Evolutionary conservation across 2,888 invertebrate genomes (phyloP).

Genomic region (Vesta saturnalis): DNA sequence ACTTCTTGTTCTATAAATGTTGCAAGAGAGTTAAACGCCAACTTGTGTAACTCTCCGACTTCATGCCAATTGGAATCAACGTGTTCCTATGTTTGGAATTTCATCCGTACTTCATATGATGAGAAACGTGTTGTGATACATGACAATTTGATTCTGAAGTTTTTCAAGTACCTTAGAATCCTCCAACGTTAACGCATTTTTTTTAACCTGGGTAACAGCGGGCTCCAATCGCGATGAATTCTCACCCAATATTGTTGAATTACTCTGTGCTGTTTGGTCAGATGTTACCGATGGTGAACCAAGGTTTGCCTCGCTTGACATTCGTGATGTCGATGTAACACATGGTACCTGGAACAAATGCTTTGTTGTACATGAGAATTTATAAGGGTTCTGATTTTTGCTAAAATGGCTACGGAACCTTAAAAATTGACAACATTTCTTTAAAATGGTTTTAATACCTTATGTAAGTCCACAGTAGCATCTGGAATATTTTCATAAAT

Average conservation of each 20-base stretch:
- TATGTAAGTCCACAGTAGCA: not conserved
- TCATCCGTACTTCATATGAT: not conserved
- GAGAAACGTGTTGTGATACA: not conserved
- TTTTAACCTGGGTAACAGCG: not conserved
- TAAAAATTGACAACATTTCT: not conserved
- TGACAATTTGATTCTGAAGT: not conserved
- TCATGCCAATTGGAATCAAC: constrained; percentile 4
- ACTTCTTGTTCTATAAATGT: not conserved
- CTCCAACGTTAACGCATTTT: not conserved
- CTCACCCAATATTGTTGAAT: not conserved
- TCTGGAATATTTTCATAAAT: not conserved
- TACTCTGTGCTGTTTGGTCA: constrained; percentile 2
- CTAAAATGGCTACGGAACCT: not conserved
- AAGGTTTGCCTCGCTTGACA: not conserved
- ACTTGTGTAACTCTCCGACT: not conserved
- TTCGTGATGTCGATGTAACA: not conserved
- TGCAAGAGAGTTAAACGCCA: not conserved
- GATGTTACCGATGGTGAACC: not conserved
- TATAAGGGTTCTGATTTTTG: not conserved
- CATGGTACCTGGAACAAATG: not conserved
- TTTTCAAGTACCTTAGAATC: constrained; percentile 3
- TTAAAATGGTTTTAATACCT: not conserved
- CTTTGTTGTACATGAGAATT: not conserved
- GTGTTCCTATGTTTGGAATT: not conserved
- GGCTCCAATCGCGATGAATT: not conserved